Evolutionary conservation across 1,140 invertebrate species (phyloP), one percentile per base, ranked within the genome.

Genomic region (Pogonus chalceus): DNA sequence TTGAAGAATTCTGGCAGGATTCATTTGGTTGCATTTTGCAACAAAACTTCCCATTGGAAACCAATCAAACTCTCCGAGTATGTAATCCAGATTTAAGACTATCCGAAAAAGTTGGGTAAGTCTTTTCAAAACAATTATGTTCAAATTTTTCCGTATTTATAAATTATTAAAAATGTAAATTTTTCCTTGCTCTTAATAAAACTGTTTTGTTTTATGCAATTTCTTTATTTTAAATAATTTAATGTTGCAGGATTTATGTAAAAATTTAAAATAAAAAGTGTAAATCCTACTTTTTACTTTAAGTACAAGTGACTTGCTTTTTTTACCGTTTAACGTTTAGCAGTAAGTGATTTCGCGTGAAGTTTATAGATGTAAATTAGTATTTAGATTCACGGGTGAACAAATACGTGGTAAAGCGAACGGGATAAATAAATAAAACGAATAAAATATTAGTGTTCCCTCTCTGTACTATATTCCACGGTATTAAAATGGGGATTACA

Each of bases 1-100:
- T 90, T 61, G 71, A 74, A 21, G 87, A 91, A 62, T 85, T 87
- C 63, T 92, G 89, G 89, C 78, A 78, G 50, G 78, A 80, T 24
- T 74, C 74, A 3, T 66, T 66, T 50, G 61, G 56, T 35, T 66
- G 64, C 52, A 57, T 58, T 21, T 48, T 66, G 14, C 57, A 56
- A 16, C 64, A 60, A 37, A 68, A 70, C 56, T 18, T 65, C 20
- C 60, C 57, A 9, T 59, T 62, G 2, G 54, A 56, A 26, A 63
- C 56, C 3, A 63, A 67, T 51, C 58, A 59, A 14, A 66, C 59
- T 16, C 35, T 63, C 2, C 68, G 64, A 14, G 54, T 69, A 23
- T 79, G 77, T 56, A 60, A 64, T 10, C 48, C 69, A 0, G 58
- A 69, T 16, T 56, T 77, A 1, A 64, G 67, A 35, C 57, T 79